Conservation (phyloP, 2,888 invertebrate species). For the Troides aeacus region DNA sequence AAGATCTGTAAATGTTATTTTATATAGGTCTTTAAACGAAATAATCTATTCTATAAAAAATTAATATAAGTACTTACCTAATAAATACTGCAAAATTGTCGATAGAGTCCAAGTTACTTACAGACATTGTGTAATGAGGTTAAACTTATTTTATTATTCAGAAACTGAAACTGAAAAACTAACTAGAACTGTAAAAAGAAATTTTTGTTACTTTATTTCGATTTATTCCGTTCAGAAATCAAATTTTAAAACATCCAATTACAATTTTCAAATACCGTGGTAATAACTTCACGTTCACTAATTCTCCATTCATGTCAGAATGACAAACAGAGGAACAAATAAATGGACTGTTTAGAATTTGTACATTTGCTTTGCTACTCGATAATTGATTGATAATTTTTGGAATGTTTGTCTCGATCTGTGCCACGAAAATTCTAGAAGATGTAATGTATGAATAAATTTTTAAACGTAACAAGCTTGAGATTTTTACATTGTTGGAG, state of each 20-base stretch:
- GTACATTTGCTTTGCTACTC: too few relatives aligned
- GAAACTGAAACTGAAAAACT: too few relatives aligned
- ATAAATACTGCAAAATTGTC: slow-evolving; percentile 75
- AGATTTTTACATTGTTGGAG: too few relatives aligned
- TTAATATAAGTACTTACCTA: slow-evolving; percentile 45
- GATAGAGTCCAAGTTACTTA: slow-evolving; percentile 68
- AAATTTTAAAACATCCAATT: neutral
- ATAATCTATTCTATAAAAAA: neutral
- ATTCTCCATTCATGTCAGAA: neutral
- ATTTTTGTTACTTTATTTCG: neutral
- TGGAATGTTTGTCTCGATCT: too few relatives aligned
- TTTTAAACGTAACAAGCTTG: too few relatives aligned
- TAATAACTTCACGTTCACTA: neutral
- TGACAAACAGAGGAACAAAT: neutral
- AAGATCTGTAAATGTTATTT: too few relatives aligned
- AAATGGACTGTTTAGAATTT: neutral
- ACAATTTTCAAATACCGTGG: neutral
- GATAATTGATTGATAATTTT: too few relatives aligned
- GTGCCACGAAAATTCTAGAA: too few relatives aligned
- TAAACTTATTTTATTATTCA: slow-evolving; percentile 36
- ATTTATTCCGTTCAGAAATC: neutral
- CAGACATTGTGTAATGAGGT: slow-evolving; percentile 70
- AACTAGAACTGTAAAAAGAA: slow-evolving; percentile 15
- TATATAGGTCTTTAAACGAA: too few relatives aligned
- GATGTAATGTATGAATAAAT: too few relatives aligned